These are phyloP conservation scores for Amblyopsis rosae DNA, from an alignment of 2,113 vertebrate genomes.

Conservation along the genomic window DNA sequence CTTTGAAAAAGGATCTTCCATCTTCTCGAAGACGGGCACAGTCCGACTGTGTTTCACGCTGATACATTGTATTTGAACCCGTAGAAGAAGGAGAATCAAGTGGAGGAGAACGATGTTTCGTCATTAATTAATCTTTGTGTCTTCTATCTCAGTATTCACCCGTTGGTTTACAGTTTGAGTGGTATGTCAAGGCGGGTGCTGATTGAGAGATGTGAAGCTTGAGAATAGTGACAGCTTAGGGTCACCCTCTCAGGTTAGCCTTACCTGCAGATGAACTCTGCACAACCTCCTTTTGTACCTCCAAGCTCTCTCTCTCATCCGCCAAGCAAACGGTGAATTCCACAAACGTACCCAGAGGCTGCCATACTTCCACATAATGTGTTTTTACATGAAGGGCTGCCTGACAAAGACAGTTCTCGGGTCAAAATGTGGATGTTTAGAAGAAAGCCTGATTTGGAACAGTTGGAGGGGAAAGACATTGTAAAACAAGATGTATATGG, in stretches of 20 bases:
- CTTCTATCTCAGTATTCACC: neutral
- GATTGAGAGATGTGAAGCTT: slow-evolving; percentile 27
- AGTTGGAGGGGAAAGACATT: no score
- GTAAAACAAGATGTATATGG: no score
- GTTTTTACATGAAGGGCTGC: slow-evolving; percentile 69
- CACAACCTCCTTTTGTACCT: slow-evolving; percentile 59
- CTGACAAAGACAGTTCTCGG: slow-evolving; percentile 19
- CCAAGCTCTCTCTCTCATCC: slow-evolving; percentile 54
- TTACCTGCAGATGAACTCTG: slow-evolving; percentile 78
- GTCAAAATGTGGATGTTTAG: neutral
- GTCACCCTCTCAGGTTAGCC: slow-evolving; percentile 67
- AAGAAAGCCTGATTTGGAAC: slow-evolving; percentile 33
- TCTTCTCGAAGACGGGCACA: slow-evolving; percentile 61
- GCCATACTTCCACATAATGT: slow-evolving; percentile 69
- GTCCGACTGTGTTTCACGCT: slow-evolving; percentile 40
- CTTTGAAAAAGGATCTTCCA: slow-evolving; percentile 69
- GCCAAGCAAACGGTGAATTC: slow-evolving; percentile 75
- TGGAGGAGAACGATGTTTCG: no score
- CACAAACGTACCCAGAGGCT: slow-evolving; percentile 60
- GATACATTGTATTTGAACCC: slow-evolving; percentile 54
- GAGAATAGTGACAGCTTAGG: slow-evolving; percentile 57
- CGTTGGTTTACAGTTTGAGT: slow-evolving; percentile 29
- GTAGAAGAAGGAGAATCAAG: slow-evolving; percentile 8
- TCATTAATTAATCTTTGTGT: neutral
- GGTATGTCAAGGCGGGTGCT: slow-evolving; percentile 34